Evolutionary conservation across 1,140 invertebrate species (phyloP).

Genomic region (Bathynomus jamesi): DNA sequence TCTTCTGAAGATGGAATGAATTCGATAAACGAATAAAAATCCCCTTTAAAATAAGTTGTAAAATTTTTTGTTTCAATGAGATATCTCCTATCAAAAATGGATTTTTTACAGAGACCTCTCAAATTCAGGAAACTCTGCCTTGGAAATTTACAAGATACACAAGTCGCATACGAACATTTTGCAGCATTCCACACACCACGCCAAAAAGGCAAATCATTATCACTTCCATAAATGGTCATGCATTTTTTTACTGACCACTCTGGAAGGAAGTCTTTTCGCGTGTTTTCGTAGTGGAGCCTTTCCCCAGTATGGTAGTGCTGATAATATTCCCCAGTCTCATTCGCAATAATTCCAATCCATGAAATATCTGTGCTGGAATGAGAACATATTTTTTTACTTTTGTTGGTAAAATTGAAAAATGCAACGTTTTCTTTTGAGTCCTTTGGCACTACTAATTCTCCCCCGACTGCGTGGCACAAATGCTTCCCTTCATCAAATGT

Average conservation of each 20-base stretch:
- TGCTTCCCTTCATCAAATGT: not conserved
- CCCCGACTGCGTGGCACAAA: not conserved
- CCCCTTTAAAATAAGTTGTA: conserved; percentile 20
- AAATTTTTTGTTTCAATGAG: conserved; percentile 17
- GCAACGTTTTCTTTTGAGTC: not conserved
- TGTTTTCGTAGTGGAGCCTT: not conserved
- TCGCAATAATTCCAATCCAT: not conserved
- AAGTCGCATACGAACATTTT: conserved; percentile 22
- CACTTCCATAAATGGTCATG: not conserved
- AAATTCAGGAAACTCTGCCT: conserved; percentile 12
- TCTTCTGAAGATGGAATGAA: conserved; percentile 20
- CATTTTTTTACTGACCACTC: not conserved
- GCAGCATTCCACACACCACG: conserved; percentile 20
- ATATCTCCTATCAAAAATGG: conserved; percentile 19
- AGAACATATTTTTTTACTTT: not conserved
- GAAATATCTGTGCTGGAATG: not conserved
- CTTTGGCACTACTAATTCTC: not conserved
- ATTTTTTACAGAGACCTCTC: conserved; percentile 23
- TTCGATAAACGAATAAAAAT: conserved; percentile 18
- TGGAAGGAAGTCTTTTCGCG: not conserved
- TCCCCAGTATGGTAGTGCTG: not conserved
- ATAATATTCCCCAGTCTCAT: not conserved
- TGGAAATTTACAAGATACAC: conserved; percentile 24
- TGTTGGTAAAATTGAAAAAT: not conserved
- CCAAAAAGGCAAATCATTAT: not conserved